Evolutionary conservation across 2,888 invertebrate species (phyloP), one percentile per base, ranked within the genome.

Genomic region (Tuberolachnus salignus): DNA sequence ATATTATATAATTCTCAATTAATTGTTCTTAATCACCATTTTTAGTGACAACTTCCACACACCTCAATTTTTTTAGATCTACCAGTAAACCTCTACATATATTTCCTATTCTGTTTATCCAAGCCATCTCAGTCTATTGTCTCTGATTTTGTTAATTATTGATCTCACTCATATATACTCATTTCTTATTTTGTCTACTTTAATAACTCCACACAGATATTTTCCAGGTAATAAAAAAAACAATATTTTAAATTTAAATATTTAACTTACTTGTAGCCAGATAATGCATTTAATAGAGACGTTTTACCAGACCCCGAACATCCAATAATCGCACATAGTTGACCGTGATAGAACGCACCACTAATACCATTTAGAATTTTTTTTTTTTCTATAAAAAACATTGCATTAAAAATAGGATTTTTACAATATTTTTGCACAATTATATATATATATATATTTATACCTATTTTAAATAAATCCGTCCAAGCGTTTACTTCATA

Each of bases 301-400:
- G 83, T 83, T 82, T 84, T 87, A 34, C 92, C 90, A 13, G 90
- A 91, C 3, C 92, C 92, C 0, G 96, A 96, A 51, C 97, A 97
- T 51, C 97, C 97, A 95, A 97, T 96, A 81, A 97, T 96, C 49
- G 95, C 97, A 0, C 95, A 95, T 83, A 97, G 88, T 84, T 96
- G 94, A 21, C 97, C 94, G 81, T 93, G 94, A 83, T 89, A 89
- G 85, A 96, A 95, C 84, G 92, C 92, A 10, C 97, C 97, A 84
- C 92, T 94, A 80, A 97, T 92, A 83, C 92, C 90, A 87, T 95
- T 95, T 83, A 95, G 87, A 84, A 96, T 91, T 16, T 93, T 92
- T 86, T 96, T 96, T 85, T 92, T 92, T 8, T 94, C 87, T 88
- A 84, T 49, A 84, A 84, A 72, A 80, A 71, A 80, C 34, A 2